Percentiles rank a stretch among this genome's conserved stretches.
Evolutionary conservation across 2,888 invertebrate species (phyloP).

Genomic region (Tetragnatha montana): DNA sequence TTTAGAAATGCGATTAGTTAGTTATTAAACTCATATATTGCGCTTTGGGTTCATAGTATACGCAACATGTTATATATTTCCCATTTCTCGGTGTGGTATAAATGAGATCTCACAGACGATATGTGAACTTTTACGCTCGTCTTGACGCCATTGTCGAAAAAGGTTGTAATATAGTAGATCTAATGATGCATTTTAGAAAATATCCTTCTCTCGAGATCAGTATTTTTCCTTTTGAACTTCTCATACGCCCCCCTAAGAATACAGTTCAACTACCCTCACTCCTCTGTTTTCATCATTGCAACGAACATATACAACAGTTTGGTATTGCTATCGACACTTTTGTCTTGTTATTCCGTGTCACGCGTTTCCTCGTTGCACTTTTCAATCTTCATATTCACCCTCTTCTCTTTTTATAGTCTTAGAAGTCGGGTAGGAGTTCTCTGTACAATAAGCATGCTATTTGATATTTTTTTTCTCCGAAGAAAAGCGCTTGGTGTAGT

Average conservation of each 20-base stretch:
- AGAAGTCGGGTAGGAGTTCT: background rate
- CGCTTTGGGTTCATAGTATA: too few relatives aligned
- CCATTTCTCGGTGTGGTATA: too few relatives aligned
- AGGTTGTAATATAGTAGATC: too few relatives aligned
- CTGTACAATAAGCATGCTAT: constrained; percentile 56
- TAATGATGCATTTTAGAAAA: too few relatives aligned
- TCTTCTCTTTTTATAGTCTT: constrained; percentile 14
- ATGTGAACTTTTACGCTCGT: too few relatives aligned
- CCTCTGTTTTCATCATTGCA: background rate
- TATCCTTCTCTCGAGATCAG: too few relatives aligned
- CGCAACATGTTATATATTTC: too few relatives aligned
- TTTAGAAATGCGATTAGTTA: too few relatives aligned
- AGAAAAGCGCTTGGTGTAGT: constrained; percentile 31
- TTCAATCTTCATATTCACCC: constrained; percentile 26
- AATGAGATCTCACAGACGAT: too few relatives aligned
- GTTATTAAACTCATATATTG: too few relatives aligned
- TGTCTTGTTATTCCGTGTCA: background rate
- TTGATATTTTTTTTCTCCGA: constrained; percentile 16
- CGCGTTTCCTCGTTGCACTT: background rate
- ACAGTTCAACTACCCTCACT: background rate
- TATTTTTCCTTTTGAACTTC: background rate
- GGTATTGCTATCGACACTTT: constrained; percentile 62
- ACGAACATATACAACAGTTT: constrained; percentile 26
- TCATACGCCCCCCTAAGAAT: background rate
- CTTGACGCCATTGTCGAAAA: too few relatives aligned